phyloP scores from a whole-genome alignment of 1,140 invertebrate genomes.

The Rhynchophorus ferrugineus region DNA sequence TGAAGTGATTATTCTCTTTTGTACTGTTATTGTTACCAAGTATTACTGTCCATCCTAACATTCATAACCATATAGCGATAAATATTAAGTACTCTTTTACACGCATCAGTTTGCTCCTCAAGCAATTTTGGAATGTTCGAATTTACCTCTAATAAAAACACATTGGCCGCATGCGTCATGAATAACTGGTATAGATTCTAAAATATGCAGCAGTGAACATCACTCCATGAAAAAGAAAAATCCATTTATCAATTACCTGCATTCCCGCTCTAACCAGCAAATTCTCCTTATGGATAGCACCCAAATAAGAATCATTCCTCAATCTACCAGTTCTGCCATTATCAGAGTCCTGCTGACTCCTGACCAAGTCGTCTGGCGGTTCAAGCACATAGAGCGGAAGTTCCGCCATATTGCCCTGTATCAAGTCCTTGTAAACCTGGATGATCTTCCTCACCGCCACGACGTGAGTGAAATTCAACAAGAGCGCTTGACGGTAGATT shows the following conservation, averaged over 20 bases:
- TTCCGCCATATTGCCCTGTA: slow-evolving; percentile 68
- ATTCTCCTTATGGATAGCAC: slow-evolving; percentile 71
- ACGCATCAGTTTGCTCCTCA: slow-evolving; percentile 92
- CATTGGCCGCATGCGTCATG: slow-evolving; percentile 91
- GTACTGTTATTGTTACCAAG: slow-evolving; percentile 69
- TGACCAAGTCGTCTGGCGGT: slow-evolving; percentile 50
- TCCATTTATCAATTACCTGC: slow-evolving; percentile 51
- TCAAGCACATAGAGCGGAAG: slow-evolving; percentile 83
- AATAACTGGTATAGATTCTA: slow-evolving; percentile 89
- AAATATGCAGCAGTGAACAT: no score
- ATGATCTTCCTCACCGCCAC: slow-evolving; percentile 83
- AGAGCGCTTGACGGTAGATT: slow-evolving; percentile 86
- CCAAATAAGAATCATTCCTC: slow-evolving; percentile 75
- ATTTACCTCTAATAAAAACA: slow-evolving; percentile 74
- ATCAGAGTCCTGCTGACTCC: slow-evolving; percentile 39
- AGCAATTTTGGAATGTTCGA: slow-evolving; percentile 50
- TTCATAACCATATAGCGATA: slow-evolving; percentile 98
- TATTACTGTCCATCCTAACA: slow-evolving; percentile 80
- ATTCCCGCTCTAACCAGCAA: slow-evolving; percentile 68
- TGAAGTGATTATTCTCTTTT: neutral
- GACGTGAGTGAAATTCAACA: slow-evolving; percentile 82
- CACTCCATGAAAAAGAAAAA: no score
- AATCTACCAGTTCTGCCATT: slow-evolving; percentile 54
- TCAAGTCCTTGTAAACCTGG: slow-evolving; percentile 93
- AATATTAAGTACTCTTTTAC: slow-evolving; percentile 92